phyloP scores from a whole-genome alignment of 1,140 invertebrate genomes.

The Lepidurus packardi region DNA sequence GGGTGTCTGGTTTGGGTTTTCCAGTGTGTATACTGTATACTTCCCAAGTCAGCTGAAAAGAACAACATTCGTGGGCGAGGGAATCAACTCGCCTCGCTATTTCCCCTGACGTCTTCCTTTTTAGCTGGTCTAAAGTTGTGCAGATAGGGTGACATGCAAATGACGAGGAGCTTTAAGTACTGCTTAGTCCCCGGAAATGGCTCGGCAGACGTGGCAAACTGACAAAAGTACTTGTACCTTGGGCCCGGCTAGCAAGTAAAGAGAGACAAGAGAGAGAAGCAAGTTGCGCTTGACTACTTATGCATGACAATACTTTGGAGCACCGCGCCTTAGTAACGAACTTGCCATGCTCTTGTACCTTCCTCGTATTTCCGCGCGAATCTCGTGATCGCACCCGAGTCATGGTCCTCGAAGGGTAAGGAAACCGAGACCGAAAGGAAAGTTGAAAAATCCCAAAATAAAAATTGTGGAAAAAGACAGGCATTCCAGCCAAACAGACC shows the following conservation, averaged over 20 bases:
- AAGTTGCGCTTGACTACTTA: slow-evolving; percentile 14
- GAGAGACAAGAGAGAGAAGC: neutral
- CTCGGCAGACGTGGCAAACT: slow-evolving; percentile 3
- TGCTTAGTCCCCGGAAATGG: slow-evolving; percentile 14
- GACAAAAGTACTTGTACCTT: neutral
- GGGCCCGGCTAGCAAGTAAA: neutral
- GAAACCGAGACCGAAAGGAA: too few species aligned
- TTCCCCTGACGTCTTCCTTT: neutral
- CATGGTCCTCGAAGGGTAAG: neutral
- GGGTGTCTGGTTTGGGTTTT: neutral
- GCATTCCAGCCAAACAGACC: too few species aligned
- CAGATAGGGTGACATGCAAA: slow-evolving; percentile 5
- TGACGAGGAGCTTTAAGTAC: slow-evolving; percentile 3
- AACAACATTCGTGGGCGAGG: too few species aligned
- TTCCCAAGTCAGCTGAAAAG: too few species aligned
- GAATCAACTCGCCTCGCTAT: neutral
- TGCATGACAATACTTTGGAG: slow-evolving; percentile 1
- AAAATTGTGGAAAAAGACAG: too few species aligned
- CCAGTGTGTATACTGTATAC: too few species aligned
- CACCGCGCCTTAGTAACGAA: neutral
- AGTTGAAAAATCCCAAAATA: too few species aligned
- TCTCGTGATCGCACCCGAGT: neutral
- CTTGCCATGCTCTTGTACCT: neutral
- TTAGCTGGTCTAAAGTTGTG: neutral
- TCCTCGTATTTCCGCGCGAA: slow-evolving; percentile 2